Evolutionary conservation across 2,113 vertebrate genomes (phyloP), one percentile per base, ranked within the genome.

Genomic region (Chunga burmeisteri): DNA sequence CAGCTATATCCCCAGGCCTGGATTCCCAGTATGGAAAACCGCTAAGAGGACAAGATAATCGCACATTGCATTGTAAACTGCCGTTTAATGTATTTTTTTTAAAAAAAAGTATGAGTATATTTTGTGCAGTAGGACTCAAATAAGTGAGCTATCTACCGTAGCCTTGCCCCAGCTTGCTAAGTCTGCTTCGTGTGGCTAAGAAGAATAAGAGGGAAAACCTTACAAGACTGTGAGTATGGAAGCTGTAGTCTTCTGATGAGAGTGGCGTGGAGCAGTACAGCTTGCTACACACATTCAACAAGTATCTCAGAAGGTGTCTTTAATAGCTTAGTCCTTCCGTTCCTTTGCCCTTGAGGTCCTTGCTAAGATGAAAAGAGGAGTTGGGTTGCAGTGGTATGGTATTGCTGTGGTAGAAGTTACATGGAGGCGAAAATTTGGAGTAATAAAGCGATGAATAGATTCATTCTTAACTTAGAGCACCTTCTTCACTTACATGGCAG

Each of bases 61-160:
- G 38, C 10, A n/a, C 9, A 16, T 29, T 75, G 18, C 15, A 34
- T 32, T 81, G 49, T 67, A 49, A 81, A 50, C 50, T 59, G 36
- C 32, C 15, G 16, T 32, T 65, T 70, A 65, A 53, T 21, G 13
- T 46, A 7, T 53, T 42, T 53, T 32, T 47, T 25, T 50, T 32
- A 11, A 20, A 46, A 29, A 73, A 72, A 49, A 30, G 19, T 42
- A 65, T 34, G n/a, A 27, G 5, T 29, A 21, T 30, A 19, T 81
- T 93, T 75, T 62, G 34, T 62, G 42, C 6, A 42, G 13, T 13
- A 40, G 19, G 42, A 38, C 13, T 46, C 32, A 61, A 7, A 38
- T 30, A 65, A 74, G 9, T 0, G 0, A 62, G 30, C n/a, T 68
- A n/a, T 22, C 8, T 21, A 16, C 21, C n/a, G 25, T 7, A 47